Base-by-base conservation (phyloP, 2,797 vertebrate species). In the Lepus oiostolus region DNA sequence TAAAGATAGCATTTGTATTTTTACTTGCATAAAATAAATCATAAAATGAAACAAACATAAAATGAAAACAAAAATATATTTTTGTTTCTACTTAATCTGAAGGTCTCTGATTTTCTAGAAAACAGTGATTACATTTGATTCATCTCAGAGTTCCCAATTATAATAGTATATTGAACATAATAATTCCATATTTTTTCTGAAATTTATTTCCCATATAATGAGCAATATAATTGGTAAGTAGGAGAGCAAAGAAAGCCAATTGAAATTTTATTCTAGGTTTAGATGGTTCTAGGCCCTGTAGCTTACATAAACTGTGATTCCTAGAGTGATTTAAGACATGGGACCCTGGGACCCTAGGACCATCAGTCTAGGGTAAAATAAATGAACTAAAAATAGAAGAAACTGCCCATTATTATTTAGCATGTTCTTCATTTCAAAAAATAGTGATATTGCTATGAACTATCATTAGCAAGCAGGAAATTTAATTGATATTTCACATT, bases 191-290 rank as follows among this genome's bases (percentile, higher is more conserved):
- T 60, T 86, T 79, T 91, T 77, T 30, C 11, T 85, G 30, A 94
- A 58, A 50, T 86, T 72, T 68, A 86, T 9, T 81, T 87, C 35
- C 54, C 65, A 4, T 60, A 63, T 87, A 68, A 92, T 58, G 60
- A 86, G 67, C 85, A 54, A 30, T 83, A 54, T 90, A 10, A 50
- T 52, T 63, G 63, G 72, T 88, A 88, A 95, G 17, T 32, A 85
- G 52, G 32, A 74, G 21, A 88, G 60, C 7, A 85, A 50, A 6
- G 77, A 58, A 52, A 47, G 24, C 63, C 63, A 77, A 60, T 77
- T 82, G 21, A 79, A 63, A 71, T 93, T 94, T 95, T 93, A 77
- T 85, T 85, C 70, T 82, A 68, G 38, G 19, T 92, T 87, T 90
- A 67, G 65, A 26, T 91, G 67, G 38, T 22, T 79, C 50, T 92